These are phyloP conservation scores for Frieseomelitta varia DNA, from an alignment of 1,140 invertebrate genomes.

Conservation along the genomic window DNA sequence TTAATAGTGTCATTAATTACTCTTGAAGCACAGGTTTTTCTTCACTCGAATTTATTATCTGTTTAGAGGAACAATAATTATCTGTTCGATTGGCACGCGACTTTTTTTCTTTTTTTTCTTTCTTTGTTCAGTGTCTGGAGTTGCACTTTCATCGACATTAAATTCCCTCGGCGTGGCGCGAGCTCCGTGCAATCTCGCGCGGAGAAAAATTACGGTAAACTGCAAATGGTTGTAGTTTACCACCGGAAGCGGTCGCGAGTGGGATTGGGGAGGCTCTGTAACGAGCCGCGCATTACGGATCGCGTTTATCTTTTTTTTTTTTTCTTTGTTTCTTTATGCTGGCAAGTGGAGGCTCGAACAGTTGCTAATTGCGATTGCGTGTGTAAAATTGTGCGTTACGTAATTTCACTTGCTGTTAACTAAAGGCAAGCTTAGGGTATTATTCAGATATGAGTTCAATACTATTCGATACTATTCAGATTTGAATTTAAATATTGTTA, in stretches of 20 bases:
- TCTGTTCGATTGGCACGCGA: background rate
- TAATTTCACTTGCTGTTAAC: too few relatives aligned
- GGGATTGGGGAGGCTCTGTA: background rate
- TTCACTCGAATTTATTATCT: conserved; percentile 8
- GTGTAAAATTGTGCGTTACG: too few relatives aligned
- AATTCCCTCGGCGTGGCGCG: background rate
- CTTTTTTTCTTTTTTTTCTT: background rate
- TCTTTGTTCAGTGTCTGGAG: background rate
- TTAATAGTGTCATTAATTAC: too few relatives aligned
- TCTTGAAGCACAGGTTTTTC: background rate
- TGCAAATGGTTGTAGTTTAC: background rate
- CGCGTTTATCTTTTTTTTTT: background rate
- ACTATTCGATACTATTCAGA: too few relatives aligned
- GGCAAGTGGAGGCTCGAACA: background rate
- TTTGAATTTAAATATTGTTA: too few relatives aligned
- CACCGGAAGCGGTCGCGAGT: conserved; percentile 2
- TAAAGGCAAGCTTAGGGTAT: too few relatives aligned
- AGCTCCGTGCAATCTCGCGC: background rate
- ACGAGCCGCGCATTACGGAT: conserved; percentile 12
- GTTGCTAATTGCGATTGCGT: background rate
- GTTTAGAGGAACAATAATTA: conserved; percentile 28
- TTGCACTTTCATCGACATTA: conserved; percentile 5
- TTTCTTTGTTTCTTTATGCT: background rate
- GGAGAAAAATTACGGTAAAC: background rate
- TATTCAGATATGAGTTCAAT: too few relatives aligned